Evolutionary conservation across 2,113 vertebrate genomes (phyloP).

Genomic region (Nycticorax nycticorax): DNA sequence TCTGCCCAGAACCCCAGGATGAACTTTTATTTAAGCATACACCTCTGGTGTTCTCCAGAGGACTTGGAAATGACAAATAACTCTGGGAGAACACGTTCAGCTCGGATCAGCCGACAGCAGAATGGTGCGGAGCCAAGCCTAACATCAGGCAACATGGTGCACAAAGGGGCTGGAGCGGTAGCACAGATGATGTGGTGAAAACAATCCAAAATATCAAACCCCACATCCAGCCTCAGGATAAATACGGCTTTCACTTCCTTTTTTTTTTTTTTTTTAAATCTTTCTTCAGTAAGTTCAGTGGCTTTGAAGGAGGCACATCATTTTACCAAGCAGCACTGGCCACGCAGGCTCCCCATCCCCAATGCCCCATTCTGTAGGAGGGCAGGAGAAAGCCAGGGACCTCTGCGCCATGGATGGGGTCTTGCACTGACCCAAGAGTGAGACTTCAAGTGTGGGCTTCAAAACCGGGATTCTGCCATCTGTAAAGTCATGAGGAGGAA

Average conservation of each 20-base stretch:
- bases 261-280: neutral
- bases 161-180: constrained; percentile 19
- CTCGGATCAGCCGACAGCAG: neutral
- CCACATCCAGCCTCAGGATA: neutral
- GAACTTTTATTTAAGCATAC: neutral
- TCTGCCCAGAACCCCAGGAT: neutral
- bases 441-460: neutral
- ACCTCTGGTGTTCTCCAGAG: neutral
- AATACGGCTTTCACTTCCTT: neutral
- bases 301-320: neutral
- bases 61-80: constrained; percentile 22
- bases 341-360: rapidly evolving
- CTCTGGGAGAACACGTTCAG: neutral
- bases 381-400: neutral
- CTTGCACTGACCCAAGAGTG: neutral
- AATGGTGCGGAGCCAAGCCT: neutral
- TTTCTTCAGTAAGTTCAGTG: neutral
- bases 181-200: constrained; percentile 8
- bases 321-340: neutral
- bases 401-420: neutral
- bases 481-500: neutral
- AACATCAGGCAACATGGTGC: constrained; percentile 13
- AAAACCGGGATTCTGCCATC: neutral
- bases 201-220: neutral
- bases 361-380: neutral